These are phyloP conservation scores for Leptodirus hochenwartii DNA, from an alignment of 2,888 invertebrate genomes.

Conservation along the genomic window DNA sequence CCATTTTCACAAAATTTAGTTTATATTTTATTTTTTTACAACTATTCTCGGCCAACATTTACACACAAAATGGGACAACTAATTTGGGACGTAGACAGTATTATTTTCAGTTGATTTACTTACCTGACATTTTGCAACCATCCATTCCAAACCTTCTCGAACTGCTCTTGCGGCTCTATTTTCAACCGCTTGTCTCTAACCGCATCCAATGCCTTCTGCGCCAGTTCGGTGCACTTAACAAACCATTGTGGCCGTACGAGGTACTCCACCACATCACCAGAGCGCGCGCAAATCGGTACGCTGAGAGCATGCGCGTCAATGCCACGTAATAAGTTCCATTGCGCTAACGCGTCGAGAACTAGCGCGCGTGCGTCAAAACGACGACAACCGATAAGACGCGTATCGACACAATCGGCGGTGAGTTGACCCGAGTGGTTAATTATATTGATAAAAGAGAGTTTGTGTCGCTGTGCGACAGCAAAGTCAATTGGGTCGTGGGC, in stretches of 20 bases:
- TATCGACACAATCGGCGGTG: constrained; percentile 57
- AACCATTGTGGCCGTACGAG: constrained; percentile 97
- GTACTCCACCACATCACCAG: constrained; percentile 95
- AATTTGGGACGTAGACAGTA: too few relatives aligned
- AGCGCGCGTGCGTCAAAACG: constrained; percentile 77
- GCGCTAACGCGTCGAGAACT: constrained; percentile 58
- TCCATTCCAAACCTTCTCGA: constrained; percentile 83
- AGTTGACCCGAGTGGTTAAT: constrained; percentile 84
- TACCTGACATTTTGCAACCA: constrained; percentile 88
- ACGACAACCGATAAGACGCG: constrained; percentile 54
- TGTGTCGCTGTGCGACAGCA: constrained; percentile 80
- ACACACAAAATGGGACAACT: too few relatives aligned
- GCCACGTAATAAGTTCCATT: constrained; percentile 30
- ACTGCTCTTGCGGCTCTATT: constrained; percentile 70
- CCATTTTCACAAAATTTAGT: too few relatives aligned
- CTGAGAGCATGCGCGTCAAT: constrained; percentile 82
- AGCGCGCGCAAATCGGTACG: constrained; percentile 88
- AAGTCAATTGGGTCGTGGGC: constrained; percentile 97
- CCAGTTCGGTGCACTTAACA: constrained; percentile 81
- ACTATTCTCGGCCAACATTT: too few relatives aligned
- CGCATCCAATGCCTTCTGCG: constrained; percentile 60
- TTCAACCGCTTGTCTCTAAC: constrained; percentile 66
- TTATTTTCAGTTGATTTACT: constrained; percentile 7
- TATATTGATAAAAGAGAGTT: constrained; percentile 71
- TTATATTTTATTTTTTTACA: too few relatives aligned